Base-by-base conservation (phyloP, 2,888 invertebrate species). In the Nineta flava region DNA sequence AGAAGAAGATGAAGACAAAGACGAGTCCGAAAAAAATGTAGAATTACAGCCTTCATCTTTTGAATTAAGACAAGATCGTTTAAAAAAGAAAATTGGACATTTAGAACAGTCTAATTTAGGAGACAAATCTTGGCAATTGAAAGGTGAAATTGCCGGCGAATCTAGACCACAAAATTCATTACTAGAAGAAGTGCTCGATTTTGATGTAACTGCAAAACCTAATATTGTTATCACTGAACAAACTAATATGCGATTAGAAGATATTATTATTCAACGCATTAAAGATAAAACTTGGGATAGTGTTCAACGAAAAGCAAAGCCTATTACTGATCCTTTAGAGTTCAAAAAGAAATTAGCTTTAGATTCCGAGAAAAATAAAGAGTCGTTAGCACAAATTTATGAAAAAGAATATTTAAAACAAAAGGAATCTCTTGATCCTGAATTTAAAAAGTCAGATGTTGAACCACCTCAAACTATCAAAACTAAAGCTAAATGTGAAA, bases 281-380 rank as follows among this genome's bases (percentile, higher is more conserved):
- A 93, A 90, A 68, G 93, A 96, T 61, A 80, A 87, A 71, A 83
- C 84, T 0, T 97, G 88, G 82, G 95, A 97, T 64, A 94, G 96
- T 66, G 94, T 95, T 0, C 81, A 81, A 53, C 76, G 85, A 47
- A 94, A 91, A 70, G 77, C 81, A 17, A 91, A 90, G 62, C 87
- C 88, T 0, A 77, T 83, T 1, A 84, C 88, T 53, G 83, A 87
- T 10, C 83, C 87, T 2, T 71, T 83, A 43, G 83, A 86, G 53
- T 95, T 83, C 63, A 90, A 90, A 59, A 94, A 95, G 62, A 79
- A 86, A 55, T 72, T 94, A 50, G 77, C 91, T 0, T 68, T 97
- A 43, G 86, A 97, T 65, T 91, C 94, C 57, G 88, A 94, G 59
- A 96, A 96, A 62, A 93, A 93, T 60, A 94, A 96, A 68, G 72